Conservation (phyloP, 2,113 vertebrate genomes). For the Larimichthys crocea region DNA sequence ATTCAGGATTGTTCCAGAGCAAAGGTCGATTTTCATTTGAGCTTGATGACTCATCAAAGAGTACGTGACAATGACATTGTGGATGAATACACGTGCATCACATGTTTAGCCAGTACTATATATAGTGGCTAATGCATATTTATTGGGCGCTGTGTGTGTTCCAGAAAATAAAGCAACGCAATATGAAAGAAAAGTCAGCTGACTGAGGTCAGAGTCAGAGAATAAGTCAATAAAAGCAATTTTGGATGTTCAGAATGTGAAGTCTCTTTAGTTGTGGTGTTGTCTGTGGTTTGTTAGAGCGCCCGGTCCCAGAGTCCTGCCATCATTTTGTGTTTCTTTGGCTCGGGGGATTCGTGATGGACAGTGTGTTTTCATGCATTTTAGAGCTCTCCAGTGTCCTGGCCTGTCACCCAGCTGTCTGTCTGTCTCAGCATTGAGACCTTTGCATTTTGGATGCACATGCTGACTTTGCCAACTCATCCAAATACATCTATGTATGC, state of each 20-base stretch:
- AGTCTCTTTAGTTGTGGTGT: slow-evolving; percentile 55
- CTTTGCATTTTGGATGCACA: slow-evolving; percentile 39
- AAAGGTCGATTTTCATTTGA: not conserved
- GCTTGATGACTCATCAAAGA: not conserved
- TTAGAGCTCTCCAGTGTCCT: slow-evolving; percentile 53
- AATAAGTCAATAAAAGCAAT: slow-evolving; percentile 54
- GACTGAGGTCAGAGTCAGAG: slow-evolving; percentile 29
- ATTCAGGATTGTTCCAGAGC: not conserved
- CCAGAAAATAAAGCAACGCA: slow-evolving; percentile 40
- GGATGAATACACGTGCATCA: slow-evolving; percentile 1
- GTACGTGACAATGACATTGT: not conserved
- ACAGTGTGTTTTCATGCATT: slow-evolving; percentile 61
- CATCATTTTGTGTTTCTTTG: slow-evolving; percentile 59
- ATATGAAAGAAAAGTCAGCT: slow-evolving; percentile 36
- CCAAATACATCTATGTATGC: slow-evolving; percentile 22
- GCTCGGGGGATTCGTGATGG: slow-evolving; percentile 60
- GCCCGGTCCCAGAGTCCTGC: slow-evolving; percentile 43
- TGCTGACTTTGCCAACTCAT: slow-evolving; percentile 36
- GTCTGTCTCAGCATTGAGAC: slow-evolving; percentile 33
- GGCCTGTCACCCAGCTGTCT: slow-evolving; percentile 58
- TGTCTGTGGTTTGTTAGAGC: slow-evolving; percentile 50
- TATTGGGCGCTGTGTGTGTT: slow-evolving; percentile 15
- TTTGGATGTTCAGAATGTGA: slow-evolving; percentile 55
- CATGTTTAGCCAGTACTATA: slow-evolving; percentile 17
- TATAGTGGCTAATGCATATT: slow-evolving; percentile 5